phyloP scores from a whole-genome alignment of 2,113 vertebrate genomes.

The Puffinus mauretanicus region DNA sequence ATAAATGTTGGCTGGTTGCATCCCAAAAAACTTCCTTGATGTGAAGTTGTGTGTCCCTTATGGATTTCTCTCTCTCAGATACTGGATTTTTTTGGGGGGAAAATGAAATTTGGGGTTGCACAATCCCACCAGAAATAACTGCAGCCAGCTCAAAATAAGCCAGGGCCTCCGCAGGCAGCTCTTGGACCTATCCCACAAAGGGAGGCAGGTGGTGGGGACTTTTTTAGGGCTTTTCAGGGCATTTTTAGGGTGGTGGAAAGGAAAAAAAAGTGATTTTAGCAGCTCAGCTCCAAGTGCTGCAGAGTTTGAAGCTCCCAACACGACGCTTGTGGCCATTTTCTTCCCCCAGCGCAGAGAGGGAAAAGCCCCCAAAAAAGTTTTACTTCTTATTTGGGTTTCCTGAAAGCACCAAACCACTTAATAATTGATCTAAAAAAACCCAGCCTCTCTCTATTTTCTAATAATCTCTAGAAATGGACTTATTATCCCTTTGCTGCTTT shows the following conservation, averaged over 20 bases:
- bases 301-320: background rate
- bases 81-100: fast-evolving
- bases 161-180: background rate
- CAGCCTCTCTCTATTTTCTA: slow-evolving; percentile 64
- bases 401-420: slow-evolving; percentile 73
- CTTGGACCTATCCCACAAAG: background rate
- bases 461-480: slow-evolving; percentile 80
- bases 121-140: background rate
- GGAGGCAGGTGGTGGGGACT: background rate
- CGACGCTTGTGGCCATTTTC: fast-evolving
- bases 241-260: background rate
- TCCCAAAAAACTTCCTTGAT: background rate
- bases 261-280: fast-evolving
- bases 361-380: slow-evolving; percentile 44
- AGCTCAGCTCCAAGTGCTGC: background rate
- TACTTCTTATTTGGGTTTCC: slow-evolving; percentile 52
- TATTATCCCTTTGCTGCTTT: slow-evolving; percentile 77
- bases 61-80: background rate
- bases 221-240: background rate
- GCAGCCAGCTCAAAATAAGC: background rate
- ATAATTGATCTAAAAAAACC: slow-evolving; percentile 66
- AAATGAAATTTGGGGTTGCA: background rate
- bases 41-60: background rate
- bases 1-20: background rate
- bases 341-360: background rate